Evolutionary conservation across 1,140 invertebrate species (phyloP).

Genomic region (Trissolcus basalis): DNA sequence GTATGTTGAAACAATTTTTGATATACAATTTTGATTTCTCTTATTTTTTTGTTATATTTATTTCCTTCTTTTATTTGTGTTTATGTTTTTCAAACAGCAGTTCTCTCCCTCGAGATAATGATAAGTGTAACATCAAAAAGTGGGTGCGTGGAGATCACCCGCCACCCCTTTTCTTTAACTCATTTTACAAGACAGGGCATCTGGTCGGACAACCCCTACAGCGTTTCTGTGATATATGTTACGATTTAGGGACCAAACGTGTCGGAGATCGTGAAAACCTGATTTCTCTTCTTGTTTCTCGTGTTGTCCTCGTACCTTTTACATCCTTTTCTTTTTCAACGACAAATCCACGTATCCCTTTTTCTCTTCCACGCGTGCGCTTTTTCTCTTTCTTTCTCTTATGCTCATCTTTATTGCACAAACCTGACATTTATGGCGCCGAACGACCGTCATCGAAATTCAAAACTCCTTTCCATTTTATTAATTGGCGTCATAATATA

Average conservation of each 20-base stretch:
- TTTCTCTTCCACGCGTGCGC: constrained; percentile 19
- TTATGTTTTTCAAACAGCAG: constrained; percentile 23
- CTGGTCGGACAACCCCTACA: constrained; percentile 56
- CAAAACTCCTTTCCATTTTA: constrained; percentile 65
- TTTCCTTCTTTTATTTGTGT: constrained; percentile 13
- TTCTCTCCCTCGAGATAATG: constrained; percentile 49
- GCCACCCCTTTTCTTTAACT: constrained; percentile 56
- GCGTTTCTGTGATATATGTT: constrained; percentile 63
- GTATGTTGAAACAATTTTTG: too few relatives aligned
- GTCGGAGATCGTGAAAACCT: constrained; percentile 60
- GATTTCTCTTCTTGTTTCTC: constrained; percentile 58
- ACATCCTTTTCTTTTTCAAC: constrained; percentile 23
- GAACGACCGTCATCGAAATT: constrained; percentile 59
- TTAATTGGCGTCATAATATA: constrained; percentile 70
- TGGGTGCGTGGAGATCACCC: constrained; percentile 43
- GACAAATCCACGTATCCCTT: constrained; percentile 11
- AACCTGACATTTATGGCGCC: constrained; percentile 58
- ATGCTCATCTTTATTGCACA: constrained; percentile 55
- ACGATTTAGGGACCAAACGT: constrained; percentile 60
- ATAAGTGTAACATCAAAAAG: constrained; percentile 37
- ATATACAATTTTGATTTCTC: not conserved
- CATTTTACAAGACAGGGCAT: constrained; percentile 59
- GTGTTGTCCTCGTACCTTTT: constrained; percentile 18
- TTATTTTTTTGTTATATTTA: too few relatives aligned
- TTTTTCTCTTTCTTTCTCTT: constrained; percentile 24